These are phyloP conservation scores for Epizoanthus ramosus DNA, from an alignment of 92 coral and sea anemone genomes.

Conservation along the genomic window DNA sequence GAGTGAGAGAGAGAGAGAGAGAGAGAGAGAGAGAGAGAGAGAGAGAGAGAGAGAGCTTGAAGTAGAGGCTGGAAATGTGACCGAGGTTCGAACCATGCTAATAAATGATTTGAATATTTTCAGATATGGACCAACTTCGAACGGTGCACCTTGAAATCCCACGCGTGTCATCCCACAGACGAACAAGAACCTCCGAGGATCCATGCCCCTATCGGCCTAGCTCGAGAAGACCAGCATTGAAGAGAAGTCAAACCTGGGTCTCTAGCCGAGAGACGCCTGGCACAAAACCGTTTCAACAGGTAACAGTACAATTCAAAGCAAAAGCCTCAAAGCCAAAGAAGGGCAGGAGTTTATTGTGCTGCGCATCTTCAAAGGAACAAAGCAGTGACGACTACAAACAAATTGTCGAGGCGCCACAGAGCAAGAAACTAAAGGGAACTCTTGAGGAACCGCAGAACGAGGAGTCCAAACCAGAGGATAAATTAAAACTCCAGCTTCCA, in stretches of 20 bases:
- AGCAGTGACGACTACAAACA: conserved; percentile 5
- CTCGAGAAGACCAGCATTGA: neutral
- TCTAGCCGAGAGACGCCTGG: conserved; percentile 6
- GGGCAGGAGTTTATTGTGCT: neutral
- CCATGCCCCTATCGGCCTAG: neutral
- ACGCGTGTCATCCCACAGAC: conserved; percentile 11
- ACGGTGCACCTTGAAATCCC: conserved; percentile 51
- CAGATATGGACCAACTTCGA: conserved; percentile 72
- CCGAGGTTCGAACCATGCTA: too few relatives aligned
- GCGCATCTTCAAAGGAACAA: neutral
- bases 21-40: too few relatives aligned
- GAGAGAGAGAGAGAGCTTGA: too few relatives aligned
- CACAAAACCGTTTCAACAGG: conserved; percentile 2
- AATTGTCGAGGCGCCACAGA: neutral
- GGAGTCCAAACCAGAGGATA: neutral
- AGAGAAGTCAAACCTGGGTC: conserved; percentile 29
- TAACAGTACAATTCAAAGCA: conserved; percentile 31
- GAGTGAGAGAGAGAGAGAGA: too few relatives aligned
- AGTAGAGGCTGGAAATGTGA: too few relatives aligned
- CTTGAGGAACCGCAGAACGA: neutral
- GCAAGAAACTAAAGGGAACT: neutral
- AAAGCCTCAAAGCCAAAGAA: conserved; percentile 22
- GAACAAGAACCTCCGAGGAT: conserved; percentile 17
- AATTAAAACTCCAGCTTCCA: neutral
- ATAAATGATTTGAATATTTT: neutral